A percentile compares a stretch with the other conserved stretches of the same genome.
Conservation (phyloP, 2,113 vertebrate genomes). For the Poicephalus gulielmi region DNA sequence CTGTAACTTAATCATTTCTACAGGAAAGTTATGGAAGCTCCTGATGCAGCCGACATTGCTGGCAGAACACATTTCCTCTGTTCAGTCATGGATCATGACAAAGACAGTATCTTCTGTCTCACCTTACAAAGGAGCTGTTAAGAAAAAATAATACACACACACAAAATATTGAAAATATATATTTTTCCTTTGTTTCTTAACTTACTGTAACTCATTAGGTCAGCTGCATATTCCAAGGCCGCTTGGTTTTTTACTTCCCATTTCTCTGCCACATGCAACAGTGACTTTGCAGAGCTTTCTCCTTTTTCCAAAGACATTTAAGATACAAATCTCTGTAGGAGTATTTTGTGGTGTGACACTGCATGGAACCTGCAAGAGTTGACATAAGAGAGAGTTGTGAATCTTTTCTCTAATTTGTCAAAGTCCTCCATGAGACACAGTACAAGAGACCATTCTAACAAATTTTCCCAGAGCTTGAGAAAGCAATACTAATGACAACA, state of each 20-base stretch:
- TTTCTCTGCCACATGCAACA: neutral
- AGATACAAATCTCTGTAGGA: constrained; percentile 19
- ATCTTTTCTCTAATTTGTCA: constrained; percentile 39
- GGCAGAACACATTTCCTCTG: neutral
- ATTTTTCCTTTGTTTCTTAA: neutral
- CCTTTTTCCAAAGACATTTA: constrained; percentile 29
- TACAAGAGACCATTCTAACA: neutral
- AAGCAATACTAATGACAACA: neutral
- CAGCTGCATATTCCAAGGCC: neutral
- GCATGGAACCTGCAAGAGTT: neutral
- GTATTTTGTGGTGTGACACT: neutral
- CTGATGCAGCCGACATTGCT: neutral
- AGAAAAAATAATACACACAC: neutral
- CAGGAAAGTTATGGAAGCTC: neutral
- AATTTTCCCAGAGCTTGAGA: neutral
- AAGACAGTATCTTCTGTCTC: neutral
- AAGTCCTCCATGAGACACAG: neutral
- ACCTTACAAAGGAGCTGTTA: neutral
- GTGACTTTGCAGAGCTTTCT: neutral
- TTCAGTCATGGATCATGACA: neutral
- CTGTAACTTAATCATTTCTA: neutral
- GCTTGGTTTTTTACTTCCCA: neutral
- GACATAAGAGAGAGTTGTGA: neutral
- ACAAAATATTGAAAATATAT: neutral
- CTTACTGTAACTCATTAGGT: neutral